A percentile compares a stretch with the other conserved stretches of the same genome.
These are phyloP conservation scores for Corythornis madagascariensis DNA, from an alignment of 2,113 vertebrate species.

Conservation along the genomic window DNA sequence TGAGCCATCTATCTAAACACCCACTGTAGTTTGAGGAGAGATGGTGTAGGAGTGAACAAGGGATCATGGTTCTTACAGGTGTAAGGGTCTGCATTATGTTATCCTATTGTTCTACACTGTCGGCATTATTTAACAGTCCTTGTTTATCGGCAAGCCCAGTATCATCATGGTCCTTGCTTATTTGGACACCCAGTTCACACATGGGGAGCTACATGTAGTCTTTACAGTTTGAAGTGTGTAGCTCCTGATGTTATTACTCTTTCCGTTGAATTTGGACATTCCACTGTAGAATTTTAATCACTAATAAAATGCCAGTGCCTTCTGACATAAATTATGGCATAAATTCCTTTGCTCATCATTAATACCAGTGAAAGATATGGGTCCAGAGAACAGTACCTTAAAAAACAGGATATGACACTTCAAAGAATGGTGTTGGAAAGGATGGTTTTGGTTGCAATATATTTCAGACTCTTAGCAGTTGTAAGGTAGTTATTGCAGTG, in stretches of 20 bases:
- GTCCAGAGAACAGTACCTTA: neutral
- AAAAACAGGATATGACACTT: neutral
- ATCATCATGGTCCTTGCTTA: neutral
- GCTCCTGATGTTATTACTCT: neutral
- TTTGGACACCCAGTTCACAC: accelerated
- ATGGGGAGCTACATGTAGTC: neutral
- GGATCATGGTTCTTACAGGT: neutral
- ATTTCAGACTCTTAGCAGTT: neutral
- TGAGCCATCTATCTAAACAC: neutral
- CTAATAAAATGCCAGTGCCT: no score
- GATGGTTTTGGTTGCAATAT: neutral
- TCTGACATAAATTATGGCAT: neutral
- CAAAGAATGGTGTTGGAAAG: neutral
- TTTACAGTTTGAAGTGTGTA: neutral
- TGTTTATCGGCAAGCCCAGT: neutral
- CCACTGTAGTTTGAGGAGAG: neutral
- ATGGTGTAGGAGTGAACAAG: neutral
- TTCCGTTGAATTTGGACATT: neutral
- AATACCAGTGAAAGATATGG: neutral
- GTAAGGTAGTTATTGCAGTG: neutral
- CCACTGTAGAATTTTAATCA: neutral
- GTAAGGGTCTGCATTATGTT: neutral
- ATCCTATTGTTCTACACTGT: neutral
- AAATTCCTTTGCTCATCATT: neutral
- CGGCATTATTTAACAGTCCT: neutral